Conservation (phyloP, 2,113 vertebrate species). For the Tetraodon nigroviridis region DNA sequence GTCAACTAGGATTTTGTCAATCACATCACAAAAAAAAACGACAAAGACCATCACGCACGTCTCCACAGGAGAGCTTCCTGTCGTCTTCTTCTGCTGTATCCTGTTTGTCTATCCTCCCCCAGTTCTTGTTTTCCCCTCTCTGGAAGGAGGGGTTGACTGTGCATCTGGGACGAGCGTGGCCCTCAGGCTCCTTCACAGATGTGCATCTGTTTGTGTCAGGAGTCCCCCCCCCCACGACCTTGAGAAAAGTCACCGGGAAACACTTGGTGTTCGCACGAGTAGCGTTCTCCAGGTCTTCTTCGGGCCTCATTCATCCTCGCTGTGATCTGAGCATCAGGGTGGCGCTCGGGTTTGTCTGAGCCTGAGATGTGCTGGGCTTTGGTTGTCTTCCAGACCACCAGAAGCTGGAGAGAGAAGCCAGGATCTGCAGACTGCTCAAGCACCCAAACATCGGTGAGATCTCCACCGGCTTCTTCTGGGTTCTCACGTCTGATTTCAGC, state of each 20-base stretch:
- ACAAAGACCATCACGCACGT: neutral
- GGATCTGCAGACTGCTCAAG: slow-evolving; percentile 93
- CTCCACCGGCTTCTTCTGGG: too few species aligned
- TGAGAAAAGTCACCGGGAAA: slow-evolving; percentile 5
- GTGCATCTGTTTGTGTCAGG: slow-evolving; percentile 6
- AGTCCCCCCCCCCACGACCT: slow-evolving; percentile 10
- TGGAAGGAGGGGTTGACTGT: slow-evolving; percentile 17
- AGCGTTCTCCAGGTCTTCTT: neutral
- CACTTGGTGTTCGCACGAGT: neutral
- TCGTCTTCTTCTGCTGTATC: neutral
- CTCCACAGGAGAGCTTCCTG: neutral
- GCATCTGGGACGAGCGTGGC: slow-evolving; percentile 26
- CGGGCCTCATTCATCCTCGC: too few species aligned
- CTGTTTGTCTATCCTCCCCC: neutral
- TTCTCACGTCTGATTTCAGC: too few species aligned
- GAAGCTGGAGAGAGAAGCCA: slow-evolving; percentile 93
- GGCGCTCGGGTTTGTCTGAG: neutral
- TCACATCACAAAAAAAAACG: neutral
- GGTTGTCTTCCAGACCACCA: slow-evolving; percentile 82
- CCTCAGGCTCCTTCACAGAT: slow-evolving; percentile 20
- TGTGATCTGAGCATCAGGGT: neutral
- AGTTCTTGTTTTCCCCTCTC: neutral
- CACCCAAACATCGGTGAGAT: slow-evolving; percentile 93
- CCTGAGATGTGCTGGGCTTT: neutral
- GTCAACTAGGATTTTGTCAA: neutral